Evolutionary conservation across 2,113 vertebrate genomes (phyloP).

Genomic region (Rhinichthys klamathensis): DNA sequence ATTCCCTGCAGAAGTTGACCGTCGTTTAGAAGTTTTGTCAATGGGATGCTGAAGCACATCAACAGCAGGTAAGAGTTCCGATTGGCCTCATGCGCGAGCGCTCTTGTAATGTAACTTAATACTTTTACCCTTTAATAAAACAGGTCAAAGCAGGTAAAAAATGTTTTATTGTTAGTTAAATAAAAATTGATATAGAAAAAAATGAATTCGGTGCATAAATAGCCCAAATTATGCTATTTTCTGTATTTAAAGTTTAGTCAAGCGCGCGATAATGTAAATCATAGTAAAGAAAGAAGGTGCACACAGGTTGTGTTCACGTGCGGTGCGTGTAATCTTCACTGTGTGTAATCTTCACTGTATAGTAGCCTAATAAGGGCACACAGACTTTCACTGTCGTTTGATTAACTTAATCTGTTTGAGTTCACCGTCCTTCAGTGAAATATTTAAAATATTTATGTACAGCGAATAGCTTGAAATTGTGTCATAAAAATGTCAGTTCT

Average conservation of each 20-base stretch:
- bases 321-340: neutral
- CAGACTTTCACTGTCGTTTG: neutral
- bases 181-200: neutral
- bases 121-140: neutral
- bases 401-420: neutral
- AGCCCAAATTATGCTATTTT: neutral
- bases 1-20: conserved; percentile 45
- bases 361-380: neutral
- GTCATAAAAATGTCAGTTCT: neutral
- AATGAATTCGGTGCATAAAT: neutral
- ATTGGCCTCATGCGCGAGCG: neutral
- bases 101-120: too few relatives aligned
- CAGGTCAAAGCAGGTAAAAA: neutral
- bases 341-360: neutral
- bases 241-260: neutral
- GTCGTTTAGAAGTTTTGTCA: conserved; percentile 54
- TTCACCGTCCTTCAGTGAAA: neutral
- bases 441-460: neutral
- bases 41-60: conserved; percentile 56
- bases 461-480: neutral
- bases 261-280: neutral
- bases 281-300: neutral
- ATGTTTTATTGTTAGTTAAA: neutral
- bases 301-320: conserved; percentile 15
- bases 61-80: conserved; percentile 52